A percentile compares a stretch with the other conserved stretches of the same genome.
phyloP scores from a whole-genome alignment of 30 jellyfish, hydroid and myxozoan genomes.

The Pelagia noctiluca region DNA sequence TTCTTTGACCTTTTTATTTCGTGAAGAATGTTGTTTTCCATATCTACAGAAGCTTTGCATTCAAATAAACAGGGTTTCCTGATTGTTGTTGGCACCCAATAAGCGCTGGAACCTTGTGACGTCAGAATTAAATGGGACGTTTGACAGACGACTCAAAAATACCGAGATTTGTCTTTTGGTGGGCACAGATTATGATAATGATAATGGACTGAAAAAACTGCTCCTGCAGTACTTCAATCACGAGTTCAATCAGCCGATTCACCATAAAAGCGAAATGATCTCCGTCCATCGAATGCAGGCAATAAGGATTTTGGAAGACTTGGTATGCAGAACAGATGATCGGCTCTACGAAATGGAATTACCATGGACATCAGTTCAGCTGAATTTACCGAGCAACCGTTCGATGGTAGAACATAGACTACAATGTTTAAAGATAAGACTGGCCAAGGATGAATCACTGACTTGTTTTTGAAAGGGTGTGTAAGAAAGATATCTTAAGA shows the following conservation, averaged over 20 bases:
- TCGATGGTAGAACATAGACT: conserved; percentile 26
- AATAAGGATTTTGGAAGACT: neutral
- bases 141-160: neutral
- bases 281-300: conserved; percentile 4
- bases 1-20: too few relatives aligned
- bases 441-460: conserved; percentile 10
- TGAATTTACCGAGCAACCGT: conserved; percentile 7
- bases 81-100: neutral
- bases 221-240: neutral
- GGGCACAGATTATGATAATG: neutral
- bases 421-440: neutral
- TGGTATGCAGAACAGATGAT: neutral
- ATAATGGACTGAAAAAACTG: neutral
- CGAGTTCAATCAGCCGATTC: neutral
- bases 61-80: too few relatives aligned
- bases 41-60: too few relatives aligned
- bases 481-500: neutral
- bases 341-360: neutral
- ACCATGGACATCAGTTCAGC: neutral
- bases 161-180: neutral
- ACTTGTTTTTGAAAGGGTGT: neutral
- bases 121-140: neutral
- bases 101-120: conserved; percentile 9
- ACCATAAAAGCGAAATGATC: neutral
- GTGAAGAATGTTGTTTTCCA: too few relatives aligned